Conservation (phyloP, 1,140 invertebrate genomes). For the Brachionus koreanus region DNA sequence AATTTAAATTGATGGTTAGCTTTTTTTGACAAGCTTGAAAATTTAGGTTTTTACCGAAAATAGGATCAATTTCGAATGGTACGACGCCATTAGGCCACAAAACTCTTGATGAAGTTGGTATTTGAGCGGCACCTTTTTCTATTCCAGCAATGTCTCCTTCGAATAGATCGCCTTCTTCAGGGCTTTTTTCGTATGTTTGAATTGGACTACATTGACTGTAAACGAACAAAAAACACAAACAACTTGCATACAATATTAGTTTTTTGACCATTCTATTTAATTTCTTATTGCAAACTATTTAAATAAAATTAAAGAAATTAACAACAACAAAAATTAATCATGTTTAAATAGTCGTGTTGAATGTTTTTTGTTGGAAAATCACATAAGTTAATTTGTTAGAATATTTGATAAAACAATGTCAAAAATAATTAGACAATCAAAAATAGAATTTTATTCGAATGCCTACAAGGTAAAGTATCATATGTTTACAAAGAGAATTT, state of each 20-base stretch:
- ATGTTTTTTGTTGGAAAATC: not conserved
- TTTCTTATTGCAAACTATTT: too few species aligned
- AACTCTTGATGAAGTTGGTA: not conserved
- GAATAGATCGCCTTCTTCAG: constrained; percentile 43
- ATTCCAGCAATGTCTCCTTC: constrained; percentile 42
- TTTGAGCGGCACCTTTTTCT: constrained; percentile 25
- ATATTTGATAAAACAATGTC: not conserved
- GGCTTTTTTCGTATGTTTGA: not conserved
- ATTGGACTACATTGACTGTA: not conserved
- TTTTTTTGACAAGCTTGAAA: not conserved
- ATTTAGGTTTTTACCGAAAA: not conserved
- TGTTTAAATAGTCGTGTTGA: not conserved
- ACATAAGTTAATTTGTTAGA: constrained; percentile 9
- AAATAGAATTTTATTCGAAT: not conserved
- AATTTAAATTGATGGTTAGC: not conserved
- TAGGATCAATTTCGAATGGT: constrained; percentile 25
- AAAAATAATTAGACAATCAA: not conserved
- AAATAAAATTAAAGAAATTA: not conserved
- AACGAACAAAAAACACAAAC: not conserved
- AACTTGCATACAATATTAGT: not conserved
- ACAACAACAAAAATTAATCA: not conserved
- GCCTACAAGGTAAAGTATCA: not conserved
- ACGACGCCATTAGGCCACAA: constrained; percentile 36
- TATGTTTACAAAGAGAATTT: not conserved
- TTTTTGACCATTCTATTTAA: not conserved